phyloP scores from a whole-genome alignment of 2,888 invertebrate genomes.

The Caenorhabditis zanzibari region DNA sequence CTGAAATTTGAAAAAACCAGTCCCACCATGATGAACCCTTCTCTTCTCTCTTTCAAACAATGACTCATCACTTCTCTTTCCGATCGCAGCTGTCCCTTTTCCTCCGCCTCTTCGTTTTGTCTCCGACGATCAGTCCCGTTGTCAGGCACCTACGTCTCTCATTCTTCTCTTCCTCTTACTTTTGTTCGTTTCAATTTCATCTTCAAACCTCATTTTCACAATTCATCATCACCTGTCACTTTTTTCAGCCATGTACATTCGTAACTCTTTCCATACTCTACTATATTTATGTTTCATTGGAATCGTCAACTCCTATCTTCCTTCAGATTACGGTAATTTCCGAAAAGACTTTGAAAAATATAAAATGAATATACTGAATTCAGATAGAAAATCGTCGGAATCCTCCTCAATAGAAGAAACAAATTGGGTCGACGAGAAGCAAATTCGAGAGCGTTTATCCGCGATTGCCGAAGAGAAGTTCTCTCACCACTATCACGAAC shows the following conservation, averaged over 20 bases:
- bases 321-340: constrained; percentile 38
- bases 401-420: constrained; percentile 61
- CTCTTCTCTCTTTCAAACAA: constrained; percentile 39
- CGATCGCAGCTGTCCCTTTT: constrained; percentile 46
- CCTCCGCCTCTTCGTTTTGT: constrained; percentile 43
- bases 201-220: background rate
- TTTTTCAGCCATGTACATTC: constrained; percentile 45
- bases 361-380: constrained; percentile 1
- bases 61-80: constrained; percentile 44
- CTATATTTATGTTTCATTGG: background rate
- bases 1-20: constrained; percentile 24
- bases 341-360: background rate
- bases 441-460: constrained; percentile 68
- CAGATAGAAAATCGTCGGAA: constrained; percentile 22
- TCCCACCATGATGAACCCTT: constrained; percentile 7
- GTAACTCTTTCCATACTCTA: constrained; percentile 14
- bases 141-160: constrained; percentile 37
- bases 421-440: constrained; percentile 71
- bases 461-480: constrained; percentile 69
- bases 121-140: constrained; percentile 46
- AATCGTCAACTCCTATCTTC: constrained; percentile 14
- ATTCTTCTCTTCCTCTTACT: constrained; percentile 16
- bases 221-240: constrained; percentile 42
- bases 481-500: constrained; percentile 71
- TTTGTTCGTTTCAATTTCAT: constrained; percentile 20